Evolutionary conservation across 2,113 vertebrate species (phyloP), one percentile per base, ranked within the genome.

Genomic region (Colistium nudipinnis): DNA sequence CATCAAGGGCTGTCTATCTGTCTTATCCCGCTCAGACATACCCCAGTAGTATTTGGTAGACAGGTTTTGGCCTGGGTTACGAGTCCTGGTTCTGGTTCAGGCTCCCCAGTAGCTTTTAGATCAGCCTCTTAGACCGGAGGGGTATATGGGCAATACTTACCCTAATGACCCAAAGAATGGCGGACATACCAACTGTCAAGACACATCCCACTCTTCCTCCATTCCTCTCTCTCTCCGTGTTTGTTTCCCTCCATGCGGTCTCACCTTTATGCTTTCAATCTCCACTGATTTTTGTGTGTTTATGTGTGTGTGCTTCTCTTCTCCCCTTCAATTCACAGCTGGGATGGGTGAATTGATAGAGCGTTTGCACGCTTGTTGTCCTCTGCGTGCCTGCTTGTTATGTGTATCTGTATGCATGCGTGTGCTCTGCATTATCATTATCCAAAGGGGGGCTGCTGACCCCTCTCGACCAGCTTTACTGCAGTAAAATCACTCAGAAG

Each of bases 131-230:
- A 22, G 45, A 78, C 73, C 60, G 7, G 47, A 6, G 70, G 57
- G 53, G 39, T 49, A 33, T 14, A 6, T 70, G 80, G 28, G 59
- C 28, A 62, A 45, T 28, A 63, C 78, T 81, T 80, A 77, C n/a
- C 72, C 24, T 68, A 74, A 84, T 80, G 81, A 89, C 85, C 87
- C 74, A 64, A 38, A 76, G 82, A 87, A 68, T 62, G 55, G 60
- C 74, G 75, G 64, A 85, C 78, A 87, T 84, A 88, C 70, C 69
- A 74, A 84, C 87, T 92, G 90, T 91, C 90, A 88, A 77, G 86
- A 78, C 76, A 49, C 82, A 79, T 89, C 81, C 63, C 25, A 79
- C 63, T 73, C 43, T 33, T 62, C 54, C 56, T 35, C 57, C 36
- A 56, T 2, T 74, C 33, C 30, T 39, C 39, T 60, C 59, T 66